These are phyloP conservation scores for Anorthoa munda DNA, from an alignment of 2,888 invertebrate genomes.

Conservation along the genomic window DNA sequence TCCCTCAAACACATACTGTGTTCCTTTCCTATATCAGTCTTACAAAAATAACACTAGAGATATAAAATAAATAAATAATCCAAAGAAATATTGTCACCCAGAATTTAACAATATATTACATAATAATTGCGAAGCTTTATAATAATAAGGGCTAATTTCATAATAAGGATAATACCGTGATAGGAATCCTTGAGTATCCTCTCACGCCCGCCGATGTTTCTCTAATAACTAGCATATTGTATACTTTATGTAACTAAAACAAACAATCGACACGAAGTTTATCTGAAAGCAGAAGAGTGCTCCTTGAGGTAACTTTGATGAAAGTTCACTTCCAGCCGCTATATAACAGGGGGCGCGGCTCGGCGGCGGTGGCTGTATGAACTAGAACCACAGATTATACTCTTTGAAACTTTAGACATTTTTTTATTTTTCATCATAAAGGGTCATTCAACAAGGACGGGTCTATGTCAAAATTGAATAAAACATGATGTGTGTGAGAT, in stretches of 20 bases:
- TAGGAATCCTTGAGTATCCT: not conserved
- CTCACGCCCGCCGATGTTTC: not conserved
- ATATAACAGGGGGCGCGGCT: not conserved
- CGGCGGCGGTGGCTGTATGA: slow-evolving; percentile 5
- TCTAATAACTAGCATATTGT: not conserved
- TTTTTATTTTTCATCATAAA: slow-evolving; percentile 42
- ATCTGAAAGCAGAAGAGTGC: slow-evolving; percentile 25
- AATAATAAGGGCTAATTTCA: not conserved
- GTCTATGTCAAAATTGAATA: too few species aligned
- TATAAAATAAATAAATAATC: too few species aligned
- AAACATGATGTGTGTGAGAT: too few species aligned
- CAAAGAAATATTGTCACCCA: too few species aligned
- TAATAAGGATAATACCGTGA: not conserved
- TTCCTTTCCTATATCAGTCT: too few species aligned
- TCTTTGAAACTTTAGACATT: slow-evolving; percentile 33
- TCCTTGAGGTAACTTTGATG: slow-evolving; percentile 43
- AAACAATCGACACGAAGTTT: slow-evolving; percentile 16
- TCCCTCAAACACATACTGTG: too few species aligned
- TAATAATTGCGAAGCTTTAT: too few species aligned
- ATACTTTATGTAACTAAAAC: slow-evolving; percentile 4
- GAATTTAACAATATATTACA: too few species aligned
- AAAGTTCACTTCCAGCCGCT: slow-evolving; percentile 19
- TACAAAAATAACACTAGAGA: too few species aligned
- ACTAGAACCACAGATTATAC: slow-evolving; percentile 21
- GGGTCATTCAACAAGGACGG: too few species aligned